Conservation (phyloP, 2,888 invertebrate genomes). For the Prosapia bicincta region DNA sequence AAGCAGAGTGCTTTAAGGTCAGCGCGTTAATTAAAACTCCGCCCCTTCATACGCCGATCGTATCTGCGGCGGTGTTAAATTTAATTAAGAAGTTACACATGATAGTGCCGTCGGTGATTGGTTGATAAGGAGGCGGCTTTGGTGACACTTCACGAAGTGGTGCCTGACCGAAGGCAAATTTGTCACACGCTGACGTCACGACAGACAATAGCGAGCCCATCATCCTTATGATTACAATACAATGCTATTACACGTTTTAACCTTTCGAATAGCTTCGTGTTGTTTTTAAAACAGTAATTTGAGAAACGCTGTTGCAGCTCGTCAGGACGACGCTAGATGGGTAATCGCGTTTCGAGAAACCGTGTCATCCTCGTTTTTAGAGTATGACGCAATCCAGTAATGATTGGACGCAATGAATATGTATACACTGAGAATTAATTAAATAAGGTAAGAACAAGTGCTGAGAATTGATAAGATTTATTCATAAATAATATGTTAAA, state of each 20-base stretch:
- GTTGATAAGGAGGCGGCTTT: neutral
- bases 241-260: neutral
- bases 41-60: neutral
- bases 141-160: slow-evolving; percentile 2
- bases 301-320: neutral
- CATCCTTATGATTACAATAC: neutral
- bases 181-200: neutral
- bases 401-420: no score
- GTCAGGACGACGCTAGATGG: neutral
- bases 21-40: neutral
- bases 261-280: neutral
- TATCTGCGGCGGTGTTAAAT: neutral
- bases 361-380: no score
- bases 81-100: neutral
- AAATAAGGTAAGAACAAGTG: no score
- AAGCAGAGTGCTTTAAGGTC: neutral
- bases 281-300: neutral
- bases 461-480: no score
- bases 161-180: neutral
- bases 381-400: no score
- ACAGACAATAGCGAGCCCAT: neutral
- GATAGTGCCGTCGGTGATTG: neutral
- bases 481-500: no score
- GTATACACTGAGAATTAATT: no score
- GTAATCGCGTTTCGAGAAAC: neutral